Evolutionary conservation across 92 coral and sea anemone species (phyloP), one percentile per base, ranked within the genome.

Genomic region (Porites cylindrica): DNA sequence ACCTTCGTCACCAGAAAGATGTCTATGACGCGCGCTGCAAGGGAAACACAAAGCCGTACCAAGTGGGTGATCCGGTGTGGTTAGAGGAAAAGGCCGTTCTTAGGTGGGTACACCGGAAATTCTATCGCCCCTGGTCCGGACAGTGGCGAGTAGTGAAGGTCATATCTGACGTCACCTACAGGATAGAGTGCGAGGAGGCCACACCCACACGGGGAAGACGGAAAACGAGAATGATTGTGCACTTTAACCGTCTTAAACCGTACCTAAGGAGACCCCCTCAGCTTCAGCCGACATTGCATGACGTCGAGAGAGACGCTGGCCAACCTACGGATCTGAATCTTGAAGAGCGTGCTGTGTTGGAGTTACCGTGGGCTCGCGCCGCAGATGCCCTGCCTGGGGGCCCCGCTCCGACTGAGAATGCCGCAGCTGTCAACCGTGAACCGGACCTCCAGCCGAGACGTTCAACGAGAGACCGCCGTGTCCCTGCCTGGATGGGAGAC

Each of bases 111-210:
- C 66, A 61, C 17, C 72, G 66, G 75, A 87, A 80, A 61, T 80
- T 80, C 64, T 65, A 79, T 12, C 72, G 64, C 20, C 91, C 91
- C 23, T 88, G 91, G 91, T 50, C 86, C 8, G 91, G 82, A 26
- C 91, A 87, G 3, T 88, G 88, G 68, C 29, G 29, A 26, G 29
- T 88, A 13, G 88, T 88, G 65, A 88, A 81, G 73, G 81, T 72
- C 29, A 59, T 88, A 26, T 65, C 87, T 5, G 91, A 88, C 18
- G 52, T 76, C 54, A 88, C 91, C 52, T 88, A 88, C 78, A 76
- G 88, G 13, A 75, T 88, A 54, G 82, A 74, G 26, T 65, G 82
- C 24, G 68, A 85, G 21, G 51, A 76, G 10, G 80, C 18, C n/a
- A 51, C 66, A 7, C 73, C 56, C 38, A 29, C 24, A 7, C 51